Conservation (phyloP, 2,888 invertebrate genomes). For the Amphipoea lucens region DNA sequence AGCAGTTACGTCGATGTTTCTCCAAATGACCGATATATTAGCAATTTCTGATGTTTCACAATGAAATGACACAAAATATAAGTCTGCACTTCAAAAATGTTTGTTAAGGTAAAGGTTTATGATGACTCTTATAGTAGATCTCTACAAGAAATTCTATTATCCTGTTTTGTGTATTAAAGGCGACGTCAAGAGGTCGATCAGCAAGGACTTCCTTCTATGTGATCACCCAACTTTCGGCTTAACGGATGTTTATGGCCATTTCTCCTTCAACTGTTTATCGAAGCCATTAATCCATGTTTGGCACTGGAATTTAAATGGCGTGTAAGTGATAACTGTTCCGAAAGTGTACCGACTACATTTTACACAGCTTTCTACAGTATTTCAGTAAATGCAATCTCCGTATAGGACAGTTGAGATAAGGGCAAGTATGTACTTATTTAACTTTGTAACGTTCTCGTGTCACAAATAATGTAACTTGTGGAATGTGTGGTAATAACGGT, state of each 20-base stretch:
- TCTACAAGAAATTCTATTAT: neutral
- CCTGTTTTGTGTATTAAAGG: neutral
- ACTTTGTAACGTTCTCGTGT: slow-evolving; percentile 10
- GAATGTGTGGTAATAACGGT: neutral
- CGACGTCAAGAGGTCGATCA: neutral
- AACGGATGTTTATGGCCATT: no score
- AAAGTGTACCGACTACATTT: slow-evolving; percentile 26
- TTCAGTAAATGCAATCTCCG: slow-evolving; percentile 31
- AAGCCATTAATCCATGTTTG: neutral
- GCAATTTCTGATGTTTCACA: neutral
- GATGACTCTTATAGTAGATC: neutral
- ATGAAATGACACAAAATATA: neutral
- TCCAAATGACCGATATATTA: neutral
- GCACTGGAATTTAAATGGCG: neutral
- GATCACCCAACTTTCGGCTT: neutral
- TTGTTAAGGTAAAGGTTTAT: neutral
- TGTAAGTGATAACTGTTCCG: slow-evolving; percentile 1
- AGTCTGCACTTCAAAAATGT: neutral
- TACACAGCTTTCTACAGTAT: slow-evolving; percentile 27
- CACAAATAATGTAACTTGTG: neutral
- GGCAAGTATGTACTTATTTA: neutral
- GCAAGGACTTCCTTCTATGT: neutral
- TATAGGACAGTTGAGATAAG: slow-evolving; percentile 34
- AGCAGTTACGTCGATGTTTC: no score
- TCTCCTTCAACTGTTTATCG: neutral